These are phyloP conservation scores for Calameuta idolon DNA, from an alignment of 2,888 invertebrate species.

Conservation along the genomic window DNA sequence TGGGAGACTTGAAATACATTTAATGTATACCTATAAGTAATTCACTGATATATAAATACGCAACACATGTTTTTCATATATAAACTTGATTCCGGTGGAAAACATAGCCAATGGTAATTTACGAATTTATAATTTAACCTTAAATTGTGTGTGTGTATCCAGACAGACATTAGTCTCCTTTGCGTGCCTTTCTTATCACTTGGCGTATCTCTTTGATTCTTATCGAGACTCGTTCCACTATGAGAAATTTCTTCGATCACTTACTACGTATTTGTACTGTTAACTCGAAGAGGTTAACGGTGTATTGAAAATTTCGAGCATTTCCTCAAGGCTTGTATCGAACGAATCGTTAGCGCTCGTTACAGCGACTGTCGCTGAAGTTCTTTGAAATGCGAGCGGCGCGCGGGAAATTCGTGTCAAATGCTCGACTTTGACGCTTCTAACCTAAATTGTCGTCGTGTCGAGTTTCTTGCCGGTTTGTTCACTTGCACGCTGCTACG, in stretches of 20 bases:
- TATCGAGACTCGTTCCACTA: slow-evolving; percentile 37
- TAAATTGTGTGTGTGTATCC: not conserved
- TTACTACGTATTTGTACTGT: slow-evolving; percentile 43
- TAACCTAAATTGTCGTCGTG: not conserved
- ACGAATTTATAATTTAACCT: not conserved
- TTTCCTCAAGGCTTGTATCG: slow-evolving; percentile 26
- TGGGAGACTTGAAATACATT: too few species aligned
- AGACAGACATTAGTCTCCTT: not conserved
- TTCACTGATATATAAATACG: too few species aligned
- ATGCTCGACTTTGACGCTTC: slow-evolving; percentile 4
- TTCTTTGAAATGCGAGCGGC: not conserved
- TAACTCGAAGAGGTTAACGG: slow-evolving; percentile 56
- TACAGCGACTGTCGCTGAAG: not conserved
- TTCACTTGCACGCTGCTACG: not conserved
- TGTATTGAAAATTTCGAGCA: slow-evolving; percentile 53
- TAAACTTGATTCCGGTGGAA: too few species aligned
- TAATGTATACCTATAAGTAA: too few species aligned
- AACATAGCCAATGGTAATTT: not conserved
- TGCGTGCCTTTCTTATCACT: not conserved
- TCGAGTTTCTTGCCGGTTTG: not conserved
- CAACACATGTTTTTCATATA: too few species aligned
- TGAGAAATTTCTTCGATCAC: slow-evolving; percentile 13
- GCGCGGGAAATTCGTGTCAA: slow-evolving; percentile 30
- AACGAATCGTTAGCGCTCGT: not conserved
- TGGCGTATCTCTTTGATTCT: slow-evolving; percentile 12